phyloP scores from a whole-genome alignment of 2,888 invertebrate species.

The Drosophila quinaria region DNA sequence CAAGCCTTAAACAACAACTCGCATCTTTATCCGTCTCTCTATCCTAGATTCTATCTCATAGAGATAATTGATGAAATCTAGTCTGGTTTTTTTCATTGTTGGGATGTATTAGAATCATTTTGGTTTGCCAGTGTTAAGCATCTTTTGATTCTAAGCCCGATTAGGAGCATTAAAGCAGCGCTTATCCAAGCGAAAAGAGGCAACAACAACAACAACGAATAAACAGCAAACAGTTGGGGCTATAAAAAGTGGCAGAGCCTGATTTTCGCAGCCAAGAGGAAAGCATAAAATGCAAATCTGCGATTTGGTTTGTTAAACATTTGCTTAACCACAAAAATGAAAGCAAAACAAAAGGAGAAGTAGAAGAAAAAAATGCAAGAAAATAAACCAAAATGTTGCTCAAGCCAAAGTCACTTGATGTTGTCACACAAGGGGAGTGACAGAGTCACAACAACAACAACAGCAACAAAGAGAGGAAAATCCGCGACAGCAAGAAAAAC shows the following conservation, averaged over 20 bases:
- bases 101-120: conserved; percentile 18
- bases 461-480: conserved; percentile 29
- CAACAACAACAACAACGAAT: conserved; percentile 47
- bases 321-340: conserved; percentile 81
- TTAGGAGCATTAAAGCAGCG: conserved; percentile 72
- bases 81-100: conserved; percentile 18
- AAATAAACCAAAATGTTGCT: conserved; percentile 44
- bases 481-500: conserved; percentile 43
- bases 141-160: conserved; percentile 77
- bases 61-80: conserved; percentile 51
- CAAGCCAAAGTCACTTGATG: conserved; percentile 46
- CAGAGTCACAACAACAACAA: conserved; percentile 45
- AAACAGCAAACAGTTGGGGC: conserved; percentile 43
- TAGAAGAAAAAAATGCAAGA: conserved; percentile 12
- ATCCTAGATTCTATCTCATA: neutral
- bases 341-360: conserved; percentile 36
- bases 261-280: conserved; percentile 44
- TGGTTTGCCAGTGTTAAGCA: conserved; percentile 42
- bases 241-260: conserved; percentile 49
- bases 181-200: conserved; percentile 68
- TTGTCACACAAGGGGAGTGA: conserved; percentile 61
- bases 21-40: conserved; percentile 11
- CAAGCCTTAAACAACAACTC: conserved; percentile 27
- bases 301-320: conserved; percentile 83
- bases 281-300: conserved; percentile 81